Evolutionary conservation across 2,888 invertebrate genomes (phyloP), one percentile per base, ranked within the genome.

Genomic region (Meliscaeva auricollis): DNA sequence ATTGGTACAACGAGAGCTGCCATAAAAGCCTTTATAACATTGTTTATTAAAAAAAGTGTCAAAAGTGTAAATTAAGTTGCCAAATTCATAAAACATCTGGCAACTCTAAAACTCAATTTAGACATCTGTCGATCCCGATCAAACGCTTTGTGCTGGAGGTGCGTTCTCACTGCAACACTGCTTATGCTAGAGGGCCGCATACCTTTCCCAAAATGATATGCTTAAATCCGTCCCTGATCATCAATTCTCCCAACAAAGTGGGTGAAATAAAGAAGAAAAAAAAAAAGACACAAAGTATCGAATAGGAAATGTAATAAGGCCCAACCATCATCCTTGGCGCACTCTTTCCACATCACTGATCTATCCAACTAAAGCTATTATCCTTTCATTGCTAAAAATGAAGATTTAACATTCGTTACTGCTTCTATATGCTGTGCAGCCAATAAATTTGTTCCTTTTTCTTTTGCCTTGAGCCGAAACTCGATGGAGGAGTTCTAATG

Each of bases 321-420:
- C 26, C 44, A 44, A 7, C 13, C 13, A 58, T 26, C 44, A 1
- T 41, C 35, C 13, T 1, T 32, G n/a, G 32, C n/a, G 38, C 6
- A 6, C 32, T 17, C 32, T 15, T 44, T 30, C 15, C 26, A 64
- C 54, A 32, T 20, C 38, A 2, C n/a, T 4, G 3, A 22, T 62
- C 38, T 13, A 11, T 38, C 44, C 56, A 44, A 68, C 50, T 70
- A 41, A 46, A 52, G 66, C 84, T 75, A 84, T 84, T 84, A 80
- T 84, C 80, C 80, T 80, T 80, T 84, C 84, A 72, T 75, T 58
- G 80, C 32, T 68, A 50, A 66, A 72, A 80, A 84, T 84, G 76
- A 84, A 84, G 80, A 84, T 84, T 84, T 80, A 84, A 76, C 75
- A 80, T 80, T 80, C 73, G 9, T 64, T 54, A 62, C 68, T 83